These are phyloP conservation scores for Rhabdomys dilectus DNA, from an alignment of 2,113 vertebrate species.

Conservation along the genomic window DNA sequence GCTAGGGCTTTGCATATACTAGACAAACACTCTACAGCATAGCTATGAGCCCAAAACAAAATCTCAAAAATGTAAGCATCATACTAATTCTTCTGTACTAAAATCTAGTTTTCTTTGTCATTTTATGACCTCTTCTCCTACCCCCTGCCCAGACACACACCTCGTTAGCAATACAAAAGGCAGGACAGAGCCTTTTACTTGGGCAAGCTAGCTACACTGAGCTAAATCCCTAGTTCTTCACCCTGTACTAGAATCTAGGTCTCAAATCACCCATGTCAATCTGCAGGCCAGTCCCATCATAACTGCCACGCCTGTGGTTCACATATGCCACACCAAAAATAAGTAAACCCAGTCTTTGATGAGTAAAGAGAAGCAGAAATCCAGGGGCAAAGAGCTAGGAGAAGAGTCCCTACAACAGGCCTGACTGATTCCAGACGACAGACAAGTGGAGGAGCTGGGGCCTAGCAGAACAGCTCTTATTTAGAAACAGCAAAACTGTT, in stretches of 20 bases:
- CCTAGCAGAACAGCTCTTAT: neutral
- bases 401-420: neutral
- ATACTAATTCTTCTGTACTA: neutral
- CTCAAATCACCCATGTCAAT: neutral
- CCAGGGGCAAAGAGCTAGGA: neutral
- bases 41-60: neutral
- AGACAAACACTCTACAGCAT: neutral
- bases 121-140: neutral
- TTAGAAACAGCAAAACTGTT: neutral
- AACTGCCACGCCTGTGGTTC: neutral
- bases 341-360: neutral
- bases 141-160: too few species aligned
- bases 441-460: neutral
- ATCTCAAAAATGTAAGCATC: neutral
- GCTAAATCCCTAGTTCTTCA: neutral
- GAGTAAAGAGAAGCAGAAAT: neutral
- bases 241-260: neutral
- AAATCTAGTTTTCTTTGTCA: neutral
- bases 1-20: neutral
- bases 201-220: neutral
- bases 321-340: neutral
- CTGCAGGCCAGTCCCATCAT: neutral
- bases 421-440: neutral
- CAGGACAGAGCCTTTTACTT: neutral
- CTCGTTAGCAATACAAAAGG: neutral